Evolutionary conservation across 2,113 vertebrate genomes (phyloP).

Genomic region (Esox niger): DNA sequence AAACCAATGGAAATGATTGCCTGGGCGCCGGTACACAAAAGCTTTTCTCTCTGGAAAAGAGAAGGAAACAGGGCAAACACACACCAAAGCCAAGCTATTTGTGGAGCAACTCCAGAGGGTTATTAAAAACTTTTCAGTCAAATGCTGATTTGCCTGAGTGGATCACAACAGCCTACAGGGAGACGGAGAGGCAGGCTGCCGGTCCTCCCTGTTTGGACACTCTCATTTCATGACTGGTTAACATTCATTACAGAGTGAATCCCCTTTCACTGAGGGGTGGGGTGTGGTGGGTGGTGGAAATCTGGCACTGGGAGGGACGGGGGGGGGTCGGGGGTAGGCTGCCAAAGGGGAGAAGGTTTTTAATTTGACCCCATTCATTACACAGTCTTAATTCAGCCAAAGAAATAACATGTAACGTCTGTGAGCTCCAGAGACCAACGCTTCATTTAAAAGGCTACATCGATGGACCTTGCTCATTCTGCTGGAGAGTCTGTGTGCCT

Average conservation of each 20-base stretch:
- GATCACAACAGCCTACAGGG: constrained; percentile 39
- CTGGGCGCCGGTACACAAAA: constrained; percentile 42
- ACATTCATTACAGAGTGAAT: constrained; percentile 65
- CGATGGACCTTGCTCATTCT: constrained; percentile 27
- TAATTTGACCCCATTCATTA: constrained; percentile 60
- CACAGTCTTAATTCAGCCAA: constrained; percentile 54
- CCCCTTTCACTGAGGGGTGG: constrained; percentile 40
- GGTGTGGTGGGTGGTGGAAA: constrained; percentile 22
- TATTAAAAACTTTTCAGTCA: constrained; percentile 70
- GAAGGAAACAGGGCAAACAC: constrained; percentile 53
- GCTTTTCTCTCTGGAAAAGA: constrained; percentile 39
- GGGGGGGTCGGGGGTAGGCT: constrained; percentile 20
- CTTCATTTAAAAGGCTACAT: constrained; percentile 50
- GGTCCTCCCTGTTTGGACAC: constrained; percentile 47
- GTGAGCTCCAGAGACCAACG: constrained; percentile 36
- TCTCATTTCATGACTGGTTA: constrained; percentile 70
- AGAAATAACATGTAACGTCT: constrained; percentile 50
- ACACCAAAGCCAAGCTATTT: constrained; percentile 45
- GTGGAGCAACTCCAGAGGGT: constrained; percentile 59
- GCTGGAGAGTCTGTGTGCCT: constrained; percentile 1
- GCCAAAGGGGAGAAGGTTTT: constrained; percentile 36
- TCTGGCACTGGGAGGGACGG: constrained; percentile 3
- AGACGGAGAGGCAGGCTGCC: not conserved
- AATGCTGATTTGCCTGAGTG: constrained; percentile 60
- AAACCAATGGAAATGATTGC: constrained; percentile 43